Conservation (phyloP, 2,113 vertebrate species). For the Himantopus leucocephalus region DNA sequence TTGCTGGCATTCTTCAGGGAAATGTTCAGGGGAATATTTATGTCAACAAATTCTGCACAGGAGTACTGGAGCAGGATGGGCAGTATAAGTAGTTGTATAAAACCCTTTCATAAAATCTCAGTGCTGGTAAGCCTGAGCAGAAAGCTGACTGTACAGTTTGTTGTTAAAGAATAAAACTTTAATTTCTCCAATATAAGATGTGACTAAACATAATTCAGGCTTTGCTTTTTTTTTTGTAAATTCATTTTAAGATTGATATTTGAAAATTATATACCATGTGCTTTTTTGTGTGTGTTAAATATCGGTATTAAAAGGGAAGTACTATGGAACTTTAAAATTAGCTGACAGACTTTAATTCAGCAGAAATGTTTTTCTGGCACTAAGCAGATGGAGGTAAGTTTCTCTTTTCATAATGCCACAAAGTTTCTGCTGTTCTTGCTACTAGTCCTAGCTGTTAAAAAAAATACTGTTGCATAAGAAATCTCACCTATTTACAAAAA, state of each 20-base stretch:
- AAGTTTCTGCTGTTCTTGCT: neutral
- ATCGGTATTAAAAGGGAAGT: neutral
- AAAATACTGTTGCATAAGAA: neutral
- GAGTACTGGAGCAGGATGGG: neutral
- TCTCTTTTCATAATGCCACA: neutral
- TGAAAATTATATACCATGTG: neutral
- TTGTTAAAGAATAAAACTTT: neutral
- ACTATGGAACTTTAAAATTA: neutral
- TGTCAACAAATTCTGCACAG: neutral
- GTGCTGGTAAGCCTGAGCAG: neutral
- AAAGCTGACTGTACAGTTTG: neutral
- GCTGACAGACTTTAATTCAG: neutral
- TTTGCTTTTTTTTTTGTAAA: neutral
- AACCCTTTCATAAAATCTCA: neutral
- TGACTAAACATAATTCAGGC: neutral
- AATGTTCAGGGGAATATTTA: neutral
- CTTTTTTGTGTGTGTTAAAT: neutral
- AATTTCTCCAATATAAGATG: neutral
- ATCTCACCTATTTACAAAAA: neutral
- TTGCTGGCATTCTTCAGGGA: neutral
- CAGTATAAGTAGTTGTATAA: neutral
- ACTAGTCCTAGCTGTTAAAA: neutral
- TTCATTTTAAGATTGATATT: neutral
- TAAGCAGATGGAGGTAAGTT: constrained; percentile 39
- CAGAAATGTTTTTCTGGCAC: neutral